Conservation (phyloP, 1,140 invertebrate species). For the Drosophila persimilis region DNA sequence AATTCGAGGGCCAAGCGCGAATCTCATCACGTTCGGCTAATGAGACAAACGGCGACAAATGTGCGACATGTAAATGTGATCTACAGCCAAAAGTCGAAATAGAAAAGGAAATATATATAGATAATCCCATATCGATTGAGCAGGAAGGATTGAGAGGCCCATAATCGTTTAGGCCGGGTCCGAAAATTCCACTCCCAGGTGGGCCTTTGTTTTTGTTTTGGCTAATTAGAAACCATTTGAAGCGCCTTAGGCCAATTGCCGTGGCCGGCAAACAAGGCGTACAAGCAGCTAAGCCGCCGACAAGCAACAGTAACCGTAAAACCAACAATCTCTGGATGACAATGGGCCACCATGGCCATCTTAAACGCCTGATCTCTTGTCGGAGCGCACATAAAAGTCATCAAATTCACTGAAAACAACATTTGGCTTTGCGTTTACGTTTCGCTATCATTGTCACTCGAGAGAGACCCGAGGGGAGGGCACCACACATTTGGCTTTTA, state of each 20-base stretch:
- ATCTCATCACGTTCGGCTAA: conserved; percentile 36
- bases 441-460: conserved; percentile 74
- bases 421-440: conserved; percentile 78
- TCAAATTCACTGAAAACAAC: conserved; percentile 82
- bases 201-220: conserved; percentile 5
- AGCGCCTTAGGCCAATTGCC: conserved; percentile 75
- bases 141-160: no score
- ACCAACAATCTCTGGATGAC: conserved; percentile 21
- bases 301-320: conserved; percentile 31
- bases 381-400: conserved; percentile 80
- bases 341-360: conserved; percentile 62
- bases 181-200: conserved; percentile 13
- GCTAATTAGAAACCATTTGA: conserved; percentile 78
- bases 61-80: conserved; percentile 6
- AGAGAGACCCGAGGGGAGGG: neutral
- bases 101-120: neutral
- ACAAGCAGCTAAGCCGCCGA: conserved; percentile 17
- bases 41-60: conserved; percentile 32
- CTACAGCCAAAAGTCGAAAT: conserved; percentile 17
- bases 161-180: conserved; percentile 21
- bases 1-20: conserved; percentile 21
- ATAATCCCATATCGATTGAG: neutral
- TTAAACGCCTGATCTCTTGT: conserved; percentile 81
- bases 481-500: conserved; percentile 65
- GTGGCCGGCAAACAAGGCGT: conserved; percentile 39